Conservation (phyloP, 2,113 vertebrate genomes). For the Oceanites oceanicus region DNA sequence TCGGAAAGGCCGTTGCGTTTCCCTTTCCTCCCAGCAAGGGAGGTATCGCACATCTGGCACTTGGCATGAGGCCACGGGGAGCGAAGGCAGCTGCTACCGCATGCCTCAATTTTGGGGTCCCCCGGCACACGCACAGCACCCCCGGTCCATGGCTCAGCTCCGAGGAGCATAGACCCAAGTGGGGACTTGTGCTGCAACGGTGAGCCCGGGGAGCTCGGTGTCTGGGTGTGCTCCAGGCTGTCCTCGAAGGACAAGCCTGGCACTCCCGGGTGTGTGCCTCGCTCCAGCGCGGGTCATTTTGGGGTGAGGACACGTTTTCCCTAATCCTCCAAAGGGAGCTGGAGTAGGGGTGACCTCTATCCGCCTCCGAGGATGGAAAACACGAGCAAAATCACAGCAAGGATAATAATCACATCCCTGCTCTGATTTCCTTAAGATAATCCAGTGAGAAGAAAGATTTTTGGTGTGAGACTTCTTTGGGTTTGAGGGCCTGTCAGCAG, state of each 20-base stretch:
- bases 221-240: neutral
- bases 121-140: rapidly evolving
- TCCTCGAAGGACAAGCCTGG: neutral
- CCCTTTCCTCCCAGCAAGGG: slow-evolving; percentile 31
- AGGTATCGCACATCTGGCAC: neutral
- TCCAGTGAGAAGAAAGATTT: neutral
- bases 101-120: rapidly evolving
- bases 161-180: rapidly evolving
- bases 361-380: neutral
- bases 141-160: neutral
- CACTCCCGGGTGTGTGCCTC: rapidly evolving
- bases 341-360: neutral
- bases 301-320: neutral
- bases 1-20: neutral
- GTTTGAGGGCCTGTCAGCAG: neutral
- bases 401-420: neutral
- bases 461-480: neutral
- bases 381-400: neutral
- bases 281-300: neutral
- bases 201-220: rapidly evolving
- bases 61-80: neutral
- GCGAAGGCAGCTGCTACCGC: neutral
- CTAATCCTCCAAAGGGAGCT: neutral
- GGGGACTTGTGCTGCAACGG: neutral
- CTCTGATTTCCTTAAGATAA: neutral